Evolutionary conservation across 2,797 vertebrate genomes (phyloP), one percentile per base, ranked within the genome.

Genomic region (Myiothlypis coronata): DNA sequence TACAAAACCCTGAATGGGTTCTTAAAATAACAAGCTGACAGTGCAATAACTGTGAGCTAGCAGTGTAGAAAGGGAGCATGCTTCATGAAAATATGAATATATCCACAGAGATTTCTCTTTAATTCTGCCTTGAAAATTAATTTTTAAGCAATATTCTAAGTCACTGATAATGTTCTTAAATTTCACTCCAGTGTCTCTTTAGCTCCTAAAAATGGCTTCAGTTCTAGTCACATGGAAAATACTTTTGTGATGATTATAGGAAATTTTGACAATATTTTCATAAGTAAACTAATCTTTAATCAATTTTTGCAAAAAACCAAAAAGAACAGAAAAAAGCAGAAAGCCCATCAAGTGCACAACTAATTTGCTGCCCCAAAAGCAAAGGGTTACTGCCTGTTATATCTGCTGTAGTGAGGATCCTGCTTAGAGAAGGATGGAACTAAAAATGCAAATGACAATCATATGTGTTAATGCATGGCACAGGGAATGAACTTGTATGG

Each of bases 11-110:
- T 78, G 56, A 85, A 94, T 89, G 24, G 20, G 56, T 79, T 95
- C 85, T 96, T 94, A 94, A 96, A 95, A 95, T 89, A 95, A 92
- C 79, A 95, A n/a, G 50, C 70, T 95, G 76, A 61, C 59, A 61
- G 37, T 57, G 22, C 88, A 87, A 81, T 83, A 92, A 80, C 70
- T 90, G 69, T 78, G 90, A 94, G 78, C 68, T 32, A 77, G 81
- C 41, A 75, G 26, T 59, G 59, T 70, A 89, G 55, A 76, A 63
- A 80, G 87, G 69, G 76, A 96, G 9, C 16, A 32, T 60, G 34
- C 34, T 92, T 91, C 83, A 94, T 81, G 71, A 95, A 96, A 93
- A 89, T 87, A 56, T 93, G 18, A 82, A 92, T 93, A 57, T 56
- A 89, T 75, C 87, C 76, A 80, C 39, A 88, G 86, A 88, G 83